Conservation (phyloP, 2,797 vertebrate species). For the Gymnodraco acuticeps region DNA sequence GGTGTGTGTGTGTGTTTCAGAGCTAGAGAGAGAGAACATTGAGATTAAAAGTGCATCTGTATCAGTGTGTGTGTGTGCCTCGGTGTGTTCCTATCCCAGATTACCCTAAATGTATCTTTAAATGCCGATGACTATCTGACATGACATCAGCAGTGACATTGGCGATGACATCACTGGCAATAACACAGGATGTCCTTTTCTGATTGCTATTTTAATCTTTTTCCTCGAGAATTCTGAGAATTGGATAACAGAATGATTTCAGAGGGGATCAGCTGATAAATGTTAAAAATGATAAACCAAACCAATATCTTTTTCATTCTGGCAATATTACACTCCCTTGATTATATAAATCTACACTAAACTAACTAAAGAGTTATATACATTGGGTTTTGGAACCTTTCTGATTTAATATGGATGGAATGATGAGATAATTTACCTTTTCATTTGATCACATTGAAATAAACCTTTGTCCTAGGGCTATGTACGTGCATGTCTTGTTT, state of each 20-base stretch:
- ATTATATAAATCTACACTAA: neutral
- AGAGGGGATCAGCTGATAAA: constrained; percentile 2
- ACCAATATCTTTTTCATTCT: neutral
- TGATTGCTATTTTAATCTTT: constrained; percentile 64
- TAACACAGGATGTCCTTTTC: constrained; percentile 65
- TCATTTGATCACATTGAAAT: neutral
- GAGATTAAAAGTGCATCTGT: constrained; percentile 61
- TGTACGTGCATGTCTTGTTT: neutral
- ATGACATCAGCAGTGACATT: constrained; percentile 64
- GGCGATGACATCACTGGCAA: constrained; percentile 53
- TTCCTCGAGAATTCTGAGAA: constrained; percentile 31
- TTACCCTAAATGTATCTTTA: constrained; percentile 76
- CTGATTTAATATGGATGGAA: neutral
- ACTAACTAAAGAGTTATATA: neutral
- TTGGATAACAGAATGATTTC: constrained; percentile 43
- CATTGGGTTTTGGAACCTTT: neutral
- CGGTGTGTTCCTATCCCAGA: constrained; percentile 70
- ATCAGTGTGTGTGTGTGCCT: constrained; percentile 46
- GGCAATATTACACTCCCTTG: neutral
- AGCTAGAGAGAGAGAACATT: constrained; percentile 5
- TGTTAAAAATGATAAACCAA: neutral
- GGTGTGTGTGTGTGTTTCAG: constrained; percentile 6
- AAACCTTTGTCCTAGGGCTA: neutral
- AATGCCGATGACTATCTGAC: constrained; percentile 43
- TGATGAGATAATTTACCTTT: neutral